phyloP scores from a whole-genome alignment of 2,888 invertebrate genomes.

The Lepidocyrtoides sp. region DNA sequence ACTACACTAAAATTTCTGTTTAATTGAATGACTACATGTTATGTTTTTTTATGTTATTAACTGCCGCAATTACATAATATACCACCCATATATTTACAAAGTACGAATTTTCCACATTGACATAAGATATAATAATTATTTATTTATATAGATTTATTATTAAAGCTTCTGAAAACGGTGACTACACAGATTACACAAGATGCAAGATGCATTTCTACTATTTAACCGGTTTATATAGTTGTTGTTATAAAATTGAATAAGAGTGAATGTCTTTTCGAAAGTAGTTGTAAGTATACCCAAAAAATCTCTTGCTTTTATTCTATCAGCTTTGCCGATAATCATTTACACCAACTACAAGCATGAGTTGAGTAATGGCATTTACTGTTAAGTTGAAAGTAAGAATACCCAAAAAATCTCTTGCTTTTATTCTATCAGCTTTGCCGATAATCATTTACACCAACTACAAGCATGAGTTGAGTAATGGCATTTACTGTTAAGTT shows the following conservation, averaged over 20 bases:
- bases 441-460: no score
- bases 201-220: background rate
- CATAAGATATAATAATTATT: no score
- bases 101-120: no score
- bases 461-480: no score
- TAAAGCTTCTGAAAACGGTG: conserved; percentile 36
- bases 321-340: background rate
- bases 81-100: no score
- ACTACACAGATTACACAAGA: background rate
- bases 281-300: background rate
- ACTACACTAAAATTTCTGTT: background rate
- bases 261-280: background rate
- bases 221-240: conserved; percentile 20
- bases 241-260: background rate
- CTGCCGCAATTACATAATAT: no score
- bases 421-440: background rate
- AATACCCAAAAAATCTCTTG: no score
- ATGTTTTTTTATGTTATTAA: background rate
- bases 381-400: no score
- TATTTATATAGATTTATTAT: background rate
- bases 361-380: no score
- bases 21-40: background rate
- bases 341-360: no score
- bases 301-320: background rate
- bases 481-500: no score